Conservation (phyloP, 2,888 invertebrate species). For the Eupithecia inturbata region DNA sequence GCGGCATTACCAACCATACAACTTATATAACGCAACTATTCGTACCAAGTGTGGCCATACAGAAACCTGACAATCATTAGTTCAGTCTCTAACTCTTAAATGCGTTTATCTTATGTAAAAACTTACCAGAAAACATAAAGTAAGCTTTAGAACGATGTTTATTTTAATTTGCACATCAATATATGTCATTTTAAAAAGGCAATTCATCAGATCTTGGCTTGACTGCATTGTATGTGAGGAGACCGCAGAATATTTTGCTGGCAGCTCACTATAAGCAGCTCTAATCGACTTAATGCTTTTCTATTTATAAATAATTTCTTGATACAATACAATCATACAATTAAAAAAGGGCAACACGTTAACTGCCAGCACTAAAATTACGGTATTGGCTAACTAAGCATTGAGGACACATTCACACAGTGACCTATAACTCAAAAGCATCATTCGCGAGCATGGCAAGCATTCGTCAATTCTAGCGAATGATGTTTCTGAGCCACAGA, state of each 20-base stretch:
- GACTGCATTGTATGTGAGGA: slow-evolving; percentile 12
- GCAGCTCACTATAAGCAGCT: not conserved
- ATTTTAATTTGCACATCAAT: not conserved
- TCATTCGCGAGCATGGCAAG: not conserved
- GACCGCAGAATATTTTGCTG: slow-evolving; percentile 12
- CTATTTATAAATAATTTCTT: not conserved
- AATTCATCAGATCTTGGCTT: not conserved
- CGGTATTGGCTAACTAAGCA: slow-evolving; percentile 9
- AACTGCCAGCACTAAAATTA: slow-evolving; percentile 7
- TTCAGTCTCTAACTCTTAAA: slow-evolving; percentile 31
- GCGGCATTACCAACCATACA: not conserved
- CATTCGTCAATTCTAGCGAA: not conserved
- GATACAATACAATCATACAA: not conserved
- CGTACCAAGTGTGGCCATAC: slow-evolving; percentile 9
- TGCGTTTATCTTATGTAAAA: slow-evolving; percentile 28
- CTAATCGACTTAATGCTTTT: not conserved
- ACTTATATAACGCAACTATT: not conserved
- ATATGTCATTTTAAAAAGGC: not conserved
- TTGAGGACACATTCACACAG: not conserved
- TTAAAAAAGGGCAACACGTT: not conserved
- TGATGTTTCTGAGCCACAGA: not conserved
- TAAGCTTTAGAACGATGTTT: slow-evolving; percentile 18
- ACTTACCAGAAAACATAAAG: slow-evolving; percentile 23
- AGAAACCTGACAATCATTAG: slow-evolving; percentile 24
- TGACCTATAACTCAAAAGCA: not conserved